phyloP scores from a whole-genome alignment of 2,113 vertebrate genomes.

The Melierax canorus region DNA sequence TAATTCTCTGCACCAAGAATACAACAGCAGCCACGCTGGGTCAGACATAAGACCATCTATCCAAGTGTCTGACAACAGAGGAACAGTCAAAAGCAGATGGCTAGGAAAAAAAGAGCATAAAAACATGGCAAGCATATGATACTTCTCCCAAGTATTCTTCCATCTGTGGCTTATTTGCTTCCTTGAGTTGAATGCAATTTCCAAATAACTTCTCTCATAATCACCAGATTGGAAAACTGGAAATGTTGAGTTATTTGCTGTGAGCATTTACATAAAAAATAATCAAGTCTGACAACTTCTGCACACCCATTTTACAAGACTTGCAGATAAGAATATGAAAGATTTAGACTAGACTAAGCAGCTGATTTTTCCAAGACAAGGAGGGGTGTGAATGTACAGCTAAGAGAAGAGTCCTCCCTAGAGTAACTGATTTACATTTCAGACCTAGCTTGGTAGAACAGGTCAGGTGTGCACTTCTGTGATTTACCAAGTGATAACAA shows the following conservation, averaged over 20 bases:
- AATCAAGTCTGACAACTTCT: background rate
- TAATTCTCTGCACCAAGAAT: background rate
- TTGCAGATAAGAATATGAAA: background rate
- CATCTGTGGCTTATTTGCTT: background rate
- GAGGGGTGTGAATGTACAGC: background rate
- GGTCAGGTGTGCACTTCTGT: background rate
- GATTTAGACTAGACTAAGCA: background rate
- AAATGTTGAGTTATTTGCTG: background rate
- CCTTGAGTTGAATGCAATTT: background rate
- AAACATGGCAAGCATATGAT: background rate
- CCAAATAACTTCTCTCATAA: background rate
- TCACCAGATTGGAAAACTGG: background rate
- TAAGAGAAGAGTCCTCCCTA: background rate
- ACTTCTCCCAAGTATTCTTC: background rate
- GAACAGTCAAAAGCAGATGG: background rate
- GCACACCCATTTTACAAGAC: background rate
- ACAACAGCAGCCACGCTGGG: background rate
- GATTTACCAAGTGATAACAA: background rate
- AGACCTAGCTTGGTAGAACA: background rate
- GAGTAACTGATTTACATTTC: background rate
- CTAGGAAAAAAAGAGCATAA: background rate
- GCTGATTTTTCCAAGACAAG: background rate
- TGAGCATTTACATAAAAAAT: background rate
- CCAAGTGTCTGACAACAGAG: background rate
- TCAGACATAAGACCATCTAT: background rate